Evolutionary conservation across 2,113 vertebrate species (phyloP).

Genomic region (Theristicus caerulescens): DNA sequence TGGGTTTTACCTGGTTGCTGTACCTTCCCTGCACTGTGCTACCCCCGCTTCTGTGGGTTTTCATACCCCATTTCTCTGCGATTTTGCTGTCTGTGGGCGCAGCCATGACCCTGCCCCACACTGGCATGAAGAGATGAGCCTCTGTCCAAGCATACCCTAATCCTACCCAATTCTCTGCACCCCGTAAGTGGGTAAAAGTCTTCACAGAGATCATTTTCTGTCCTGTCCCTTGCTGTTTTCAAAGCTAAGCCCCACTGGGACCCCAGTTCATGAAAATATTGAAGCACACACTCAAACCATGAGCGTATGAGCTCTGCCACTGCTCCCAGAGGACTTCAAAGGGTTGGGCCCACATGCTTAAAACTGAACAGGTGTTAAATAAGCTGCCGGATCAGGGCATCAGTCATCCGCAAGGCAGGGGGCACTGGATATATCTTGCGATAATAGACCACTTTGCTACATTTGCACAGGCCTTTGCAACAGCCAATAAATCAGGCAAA

Average conservation of each 20-base stretch:
- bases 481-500: constrained; percentile 67
- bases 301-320: neutral
- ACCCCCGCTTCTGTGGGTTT: accelerated
- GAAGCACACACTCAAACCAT: neutral
- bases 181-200: neutral
- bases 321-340: constrained; percentile 56
- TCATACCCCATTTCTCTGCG: neutral
- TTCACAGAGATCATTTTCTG: neutral
- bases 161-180: neutral
- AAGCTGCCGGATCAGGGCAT: constrained; percentile 51
- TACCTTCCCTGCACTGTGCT: neutral
- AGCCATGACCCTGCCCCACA: neutral
- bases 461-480: constrained; percentile 60
- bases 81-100: neutral
- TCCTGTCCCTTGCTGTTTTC: neutral
- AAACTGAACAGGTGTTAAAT: constrained; percentile 56
- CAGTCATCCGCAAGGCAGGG: constrained; percentile 47
- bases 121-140: neutral
- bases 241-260: neutral
- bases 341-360: neutral
- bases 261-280: neutral
- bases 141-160: neutral
- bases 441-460: constrained; percentile 64
- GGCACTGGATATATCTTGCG: constrained; percentile 35
- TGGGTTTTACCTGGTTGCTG: neutral